Evolutionary conservation across 2,888 invertebrate genomes (phyloP), one percentile per base, ranked within the genome.

Genomic region (Lasioglossum oenotherae): DNA sequence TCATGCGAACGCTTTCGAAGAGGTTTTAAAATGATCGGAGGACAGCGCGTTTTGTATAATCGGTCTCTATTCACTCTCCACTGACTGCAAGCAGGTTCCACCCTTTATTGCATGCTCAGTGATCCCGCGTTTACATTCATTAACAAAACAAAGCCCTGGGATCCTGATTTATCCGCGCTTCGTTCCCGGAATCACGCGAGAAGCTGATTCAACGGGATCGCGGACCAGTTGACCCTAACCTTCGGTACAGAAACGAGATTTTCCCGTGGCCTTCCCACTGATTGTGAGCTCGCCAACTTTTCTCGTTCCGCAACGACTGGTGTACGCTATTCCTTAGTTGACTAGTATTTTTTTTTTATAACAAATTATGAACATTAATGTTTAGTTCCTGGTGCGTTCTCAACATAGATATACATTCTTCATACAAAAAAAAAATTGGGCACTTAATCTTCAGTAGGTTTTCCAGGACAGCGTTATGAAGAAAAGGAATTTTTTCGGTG

Each of bases 221-320:
- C 69, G 38, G 38, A n/a, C 12, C 38, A 38, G 69, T 41, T 69
- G 69, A 69, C 69, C 69, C 69, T 38, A 69, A 69, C 35, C 69
- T 69, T 69, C 69, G 69, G 23, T n/a, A n/a, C 16, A 19, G 35
- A 16, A 71, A 60, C 60, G 49, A 78, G 69, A 74, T 82, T 71
- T 44, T 74, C 74, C n/a, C 46, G 23, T n/a, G 41, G 44, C 44
- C 27, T 38, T 31, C 27, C 23, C 16, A 2, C 19, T 23, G 49
- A 49, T 49, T 23, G 49, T 23, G 14, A 85, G 69, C 41, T 80
- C 77, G 27, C 41, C 14, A 60, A 82, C 71, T 81, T 81, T 72
- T 41, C 67, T 53, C 74, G 49, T 77, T 64, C 41, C 23, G 12
- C 57, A 1, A 57, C 57, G 57, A 57, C n/a, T n/a, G 14, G 35